Base-by-base conservation (phyloP, 37 sponge, comb jelly and placozoan species). In the Chondrilla cf. caribensis region DNA sequence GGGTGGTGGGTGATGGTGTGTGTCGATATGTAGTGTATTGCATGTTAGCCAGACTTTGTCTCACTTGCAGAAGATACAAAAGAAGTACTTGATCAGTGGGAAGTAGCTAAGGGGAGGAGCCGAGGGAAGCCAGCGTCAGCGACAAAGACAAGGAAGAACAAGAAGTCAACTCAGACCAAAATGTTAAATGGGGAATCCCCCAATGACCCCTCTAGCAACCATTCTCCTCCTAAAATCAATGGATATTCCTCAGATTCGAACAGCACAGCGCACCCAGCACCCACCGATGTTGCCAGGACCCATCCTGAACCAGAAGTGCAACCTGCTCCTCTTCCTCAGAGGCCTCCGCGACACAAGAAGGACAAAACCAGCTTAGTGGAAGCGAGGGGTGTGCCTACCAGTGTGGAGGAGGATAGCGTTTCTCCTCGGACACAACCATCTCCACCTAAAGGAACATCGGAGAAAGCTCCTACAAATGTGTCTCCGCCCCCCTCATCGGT, bases 21-120 rank as follows among this genome's bases (percentile, higher is more conserved):
- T n/a, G n/a, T n/a, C n/a, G n/a, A n/a, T n/a, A n/a, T n/a, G n/a
- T n/a, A n/a, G n/a, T n/a, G n/a, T n/a, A n/a, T n/a, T n/a, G n/a
- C n/a, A n/a, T n/a, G n/a, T n/a, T n/a, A n/a, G n/a, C n/a, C n/a
- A n/a, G n/a, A n/a, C n/a, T n/a, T n/a, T 40, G n/a, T 39, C 43
- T 15, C 7, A 2, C 40, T 4, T 38, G 31, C 43, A 73, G 76
- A 73, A 11, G 41, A 43, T 42, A 40, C 76, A 73, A 73, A 42
- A 39, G 76, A 73, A 37, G 76, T 11, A n/a, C 41, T 73, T 17
- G 44, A 73, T 42, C 41, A 73, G 42, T 73, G 76, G 76, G 76
- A 73, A 18, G 44, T 42, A 21, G 76, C 44, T 37, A 73, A 73
- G 15, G 76, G 76, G 24, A 73, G 24, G n/a, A n/a, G 76, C 24